Percentiles rank a stretch among this genome's conserved stretches.
Evolutionary conservation across 1,140 invertebrate genomes (phyloP).

Genomic region (Anoplolepis gracilipes): DNA sequence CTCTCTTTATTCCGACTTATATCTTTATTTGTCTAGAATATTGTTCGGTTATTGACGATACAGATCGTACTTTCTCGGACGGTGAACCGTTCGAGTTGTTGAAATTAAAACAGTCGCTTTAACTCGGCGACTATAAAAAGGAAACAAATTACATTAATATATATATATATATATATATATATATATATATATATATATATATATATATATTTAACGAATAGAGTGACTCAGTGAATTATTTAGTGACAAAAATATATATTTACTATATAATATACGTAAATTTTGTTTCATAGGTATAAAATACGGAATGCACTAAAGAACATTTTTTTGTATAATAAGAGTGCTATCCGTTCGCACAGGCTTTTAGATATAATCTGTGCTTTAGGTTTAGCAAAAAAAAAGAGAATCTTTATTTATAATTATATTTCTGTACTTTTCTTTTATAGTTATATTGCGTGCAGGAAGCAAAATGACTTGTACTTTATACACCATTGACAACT

Average conservation of each 20-base stretch:
- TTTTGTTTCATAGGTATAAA: background rate
- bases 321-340: background rate
- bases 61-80: background rate
- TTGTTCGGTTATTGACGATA: background rate
- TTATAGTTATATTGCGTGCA: constrained; percentile 64
- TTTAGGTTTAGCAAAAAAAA: constrained; percentile 67
- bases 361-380: constrained; percentile 70
- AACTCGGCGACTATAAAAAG: background rate
- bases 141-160: too few relatives aligned
- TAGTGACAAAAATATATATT: background rate
- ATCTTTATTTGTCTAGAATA: constrained; percentile 1
- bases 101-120: background rate
- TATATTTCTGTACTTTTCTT: constrained; percentile 70
- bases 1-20: background rate
- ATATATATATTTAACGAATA: too few relatives aligned
- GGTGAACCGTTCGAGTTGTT: background rate
- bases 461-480: constrained; percentile 63
- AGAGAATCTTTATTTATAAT: constrained; percentile 71
- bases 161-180: too few relatives aligned
- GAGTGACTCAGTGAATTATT: background rate
- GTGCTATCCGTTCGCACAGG: constrained; percentile 73
- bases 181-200: too few relatives aligned
- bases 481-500: constrained; percentile 55
- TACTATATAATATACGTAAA: background rate
- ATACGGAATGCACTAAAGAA: background rate